Evolutionary conservation across 1,140 invertebrate genomes (phyloP).

Genomic region (Drosophila suzukii): DNA sequence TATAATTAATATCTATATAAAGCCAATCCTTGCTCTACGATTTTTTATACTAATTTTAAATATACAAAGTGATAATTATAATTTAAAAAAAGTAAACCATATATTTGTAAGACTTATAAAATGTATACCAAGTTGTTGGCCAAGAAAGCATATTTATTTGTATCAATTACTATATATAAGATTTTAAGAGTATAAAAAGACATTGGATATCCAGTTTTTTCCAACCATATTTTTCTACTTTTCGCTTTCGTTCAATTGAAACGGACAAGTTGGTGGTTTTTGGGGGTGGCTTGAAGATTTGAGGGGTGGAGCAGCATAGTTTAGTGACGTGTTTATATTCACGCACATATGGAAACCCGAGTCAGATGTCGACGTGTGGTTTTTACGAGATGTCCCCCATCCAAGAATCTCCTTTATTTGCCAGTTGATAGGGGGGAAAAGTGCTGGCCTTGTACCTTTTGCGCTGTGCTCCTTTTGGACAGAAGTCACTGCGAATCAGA

Average conservation of each 20-base stretch:
- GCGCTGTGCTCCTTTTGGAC: conserved; percentile 12
- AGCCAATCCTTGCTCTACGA: no score
- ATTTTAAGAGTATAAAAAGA: background rate
- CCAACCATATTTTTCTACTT: conserved; percentile 1
- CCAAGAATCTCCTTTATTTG: conserved; percentile 9
- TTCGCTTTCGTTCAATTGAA: conserved; percentile 66
- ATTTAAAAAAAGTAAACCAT: no score
- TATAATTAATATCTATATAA: no score
- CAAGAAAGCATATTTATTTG: no score
- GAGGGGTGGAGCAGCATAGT: conserved; percentile 9
- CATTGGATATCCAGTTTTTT: background rate
- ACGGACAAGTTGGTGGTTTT: conserved; percentile 19
- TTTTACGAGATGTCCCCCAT: conserved; percentile 39
- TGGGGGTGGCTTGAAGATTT: conserved; percentile 8
- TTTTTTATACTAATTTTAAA: no score
- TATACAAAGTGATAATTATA: no score
- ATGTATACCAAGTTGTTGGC: no score
- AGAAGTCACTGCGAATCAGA: conserved; percentile 33
- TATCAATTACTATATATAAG: no score
- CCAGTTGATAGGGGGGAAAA: conserved; percentile 57
- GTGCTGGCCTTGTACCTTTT: conserved; percentile 70
- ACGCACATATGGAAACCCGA: conserved; percentile 48
- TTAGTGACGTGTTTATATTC: conserved; percentile 60
- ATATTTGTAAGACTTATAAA: no score
- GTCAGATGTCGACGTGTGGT: conserved; percentile 58